Base-by-base conservation (phyloP, 1,140 invertebrate species). In the Philopotamus ludificatus region DNA sequence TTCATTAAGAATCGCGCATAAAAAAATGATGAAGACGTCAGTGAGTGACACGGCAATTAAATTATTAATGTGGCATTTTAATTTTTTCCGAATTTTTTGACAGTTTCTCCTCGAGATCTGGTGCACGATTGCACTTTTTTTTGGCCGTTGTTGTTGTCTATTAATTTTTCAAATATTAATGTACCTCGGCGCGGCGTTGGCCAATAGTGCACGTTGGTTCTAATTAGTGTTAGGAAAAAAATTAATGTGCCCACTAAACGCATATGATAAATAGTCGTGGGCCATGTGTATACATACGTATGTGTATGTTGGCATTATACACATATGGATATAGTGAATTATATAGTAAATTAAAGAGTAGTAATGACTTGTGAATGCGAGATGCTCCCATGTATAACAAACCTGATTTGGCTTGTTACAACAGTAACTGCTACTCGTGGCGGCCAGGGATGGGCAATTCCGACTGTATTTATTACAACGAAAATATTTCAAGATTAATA, bases 381-480 rank as follows among this genome's bases (percentile, higher is more conserved):
- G 51, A 54, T 54, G 51, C 23, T 54, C 51, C 22, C 51, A 26
- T 54, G 51, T 54, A 54, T 23, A 54, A 54, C 51, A 54, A 54
- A 54, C 51, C 51, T 23, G 51, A 54, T 54, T 54, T 23, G 51
- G 51, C 22, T 54, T 22, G 51, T 54, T 54, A 54, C 51, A 50
- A 50, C 15, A 23, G 51, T 54, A 54, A 54, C 51, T 54, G 51
- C 51, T 47, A 47, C 44, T 47, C 44, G 44, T 47, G n/a, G n/a
- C n/a, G n/a, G n/a, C n/a, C n/a, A n/a, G n/a, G n/a, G n/a, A n/a
- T n/a, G n/a, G n/a, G n/a, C n/a, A n/a, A n/a, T n/a, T n/a, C n/a
- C n/a, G n/a, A n/a, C n/a, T n/a, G n/a, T n/a, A n/a, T n/a, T n/a
- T n/a, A n/a, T n/a, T n/a, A n/a, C n/a, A n/a, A n/a, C n/a, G n/a